Conservation (phyloP, 1,140 invertebrate genomes). For the Sarcophaga bullata region DNA sequence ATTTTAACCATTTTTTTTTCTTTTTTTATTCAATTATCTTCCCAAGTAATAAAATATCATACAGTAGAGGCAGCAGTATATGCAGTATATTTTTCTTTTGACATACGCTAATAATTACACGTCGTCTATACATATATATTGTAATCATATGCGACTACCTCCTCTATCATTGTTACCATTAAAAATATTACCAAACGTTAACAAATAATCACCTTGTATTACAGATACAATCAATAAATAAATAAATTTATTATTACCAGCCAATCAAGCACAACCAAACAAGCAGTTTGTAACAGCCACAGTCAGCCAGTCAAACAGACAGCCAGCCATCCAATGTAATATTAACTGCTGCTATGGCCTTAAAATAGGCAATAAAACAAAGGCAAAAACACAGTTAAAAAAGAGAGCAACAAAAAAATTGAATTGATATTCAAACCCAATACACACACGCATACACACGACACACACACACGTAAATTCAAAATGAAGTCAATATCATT, state of each 20-base stretch:
- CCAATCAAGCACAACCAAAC: not conserved
- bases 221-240: constrained; percentile 5
- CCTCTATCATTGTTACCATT: not conserved
- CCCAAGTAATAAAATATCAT: not conserved
- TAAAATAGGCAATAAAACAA: not conserved
- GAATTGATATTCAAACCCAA: constrained; percentile 2
- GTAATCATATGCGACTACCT: no score
- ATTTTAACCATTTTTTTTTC: not conserved
- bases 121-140: no score
- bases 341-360: not conserved
- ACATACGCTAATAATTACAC: no score
- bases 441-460: not conserved
- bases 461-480: not conserved
- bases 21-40: not conserved
- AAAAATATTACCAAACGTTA: not conserved
- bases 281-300: not conserved
- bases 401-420: not conserved
- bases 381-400: not conserved
- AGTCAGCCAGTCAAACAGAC: no score
- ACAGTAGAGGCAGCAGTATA: not conserved
- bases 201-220: constrained; percentile 10
- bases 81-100: no score
- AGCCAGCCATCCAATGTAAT: no score
- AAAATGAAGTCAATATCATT: not conserved
- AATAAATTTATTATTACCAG: not conserved